Evolutionary conservation across 1,140 invertebrate genomes (phyloP).

Genomic region (Macrostomum lignano): DNA sequence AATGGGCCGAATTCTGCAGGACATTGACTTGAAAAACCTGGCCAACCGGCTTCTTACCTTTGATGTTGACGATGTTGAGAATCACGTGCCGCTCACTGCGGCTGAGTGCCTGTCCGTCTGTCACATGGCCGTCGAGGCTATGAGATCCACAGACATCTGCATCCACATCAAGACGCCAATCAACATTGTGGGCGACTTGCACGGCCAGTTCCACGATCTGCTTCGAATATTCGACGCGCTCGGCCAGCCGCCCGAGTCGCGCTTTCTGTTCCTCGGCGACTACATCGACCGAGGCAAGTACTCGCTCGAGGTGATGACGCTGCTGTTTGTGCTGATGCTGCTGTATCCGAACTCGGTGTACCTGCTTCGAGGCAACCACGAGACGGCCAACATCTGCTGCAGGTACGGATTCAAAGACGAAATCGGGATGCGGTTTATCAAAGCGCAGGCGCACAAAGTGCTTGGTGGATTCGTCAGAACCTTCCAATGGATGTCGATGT

Average conservation of each 20-base stretch:
- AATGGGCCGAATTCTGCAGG: too few species aligned
- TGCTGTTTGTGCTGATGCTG: slow-evolving; percentile 25
- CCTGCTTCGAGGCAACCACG: slow-evolving; percentile 38
- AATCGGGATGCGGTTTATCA: too few species aligned
- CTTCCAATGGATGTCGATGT: slow-evolving; percentile 10
- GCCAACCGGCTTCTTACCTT: too few species aligned
- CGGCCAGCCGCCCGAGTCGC: slow-evolving; percentile 55
- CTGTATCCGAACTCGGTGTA: slow-evolving; percentile 38
- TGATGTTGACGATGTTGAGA: too few species aligned
- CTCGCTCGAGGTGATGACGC: slow-evolving; percentile 31
- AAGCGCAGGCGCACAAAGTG: too few species aligned
- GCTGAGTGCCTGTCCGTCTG: too few species aligned
- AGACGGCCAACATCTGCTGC: slow-evolving; percentile 37
- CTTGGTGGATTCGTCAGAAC: too few species aligned
- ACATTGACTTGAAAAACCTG: too few species aligned
- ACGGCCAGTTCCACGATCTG: slow-evolving; percentile 29
- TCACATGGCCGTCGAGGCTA: too few species aligned
- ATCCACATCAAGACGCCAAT: too few species aligned
- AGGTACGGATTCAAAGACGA: slow-evolving; percentile 31
- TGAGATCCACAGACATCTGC: too few species aligned
- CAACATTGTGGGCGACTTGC: slow-evolving; percentile 41
- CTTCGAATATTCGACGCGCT: slow-evolving; percentile 25
- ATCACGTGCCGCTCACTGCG: too few species aligned
- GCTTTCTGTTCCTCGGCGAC: slow-evolving; percentile 28
- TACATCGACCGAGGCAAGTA: slow-evolving; percentile 35